Evolutionary conservation across 1,140 invertebrate species (phyloP).

Genomic region (Drosophila novamexicana): DNA sequence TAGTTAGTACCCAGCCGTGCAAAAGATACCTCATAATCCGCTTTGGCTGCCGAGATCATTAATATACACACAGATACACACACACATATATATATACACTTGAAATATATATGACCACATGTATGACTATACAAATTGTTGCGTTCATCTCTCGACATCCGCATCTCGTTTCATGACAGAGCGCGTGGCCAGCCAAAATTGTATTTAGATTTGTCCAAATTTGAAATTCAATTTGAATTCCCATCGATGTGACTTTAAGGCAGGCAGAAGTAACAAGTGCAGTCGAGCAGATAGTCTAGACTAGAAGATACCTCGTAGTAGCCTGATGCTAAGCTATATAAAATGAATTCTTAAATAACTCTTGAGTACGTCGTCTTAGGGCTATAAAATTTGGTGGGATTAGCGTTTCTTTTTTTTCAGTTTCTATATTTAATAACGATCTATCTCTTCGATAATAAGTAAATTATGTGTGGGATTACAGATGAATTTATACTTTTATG

Average conservation of each 20-base stretch:
- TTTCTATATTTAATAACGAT: too few species aligned
- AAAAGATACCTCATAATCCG: conserved; percentile 60
- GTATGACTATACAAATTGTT: conserved; percentile 27
- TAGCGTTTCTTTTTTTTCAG: too few species aligned
- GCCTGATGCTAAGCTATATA: too few species aligned
- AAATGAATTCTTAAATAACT: too few species aligned
- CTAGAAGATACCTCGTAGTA: neutral
- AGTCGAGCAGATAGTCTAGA: neutral
- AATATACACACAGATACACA: neutral
- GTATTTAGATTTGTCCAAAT: conserved; percentile 69
- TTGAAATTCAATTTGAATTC: conserved; percentile 48
- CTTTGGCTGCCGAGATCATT: conserved; percentile 59
- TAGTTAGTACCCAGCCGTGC: conserved; percentile 66
- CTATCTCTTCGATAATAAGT: too few species aligned
- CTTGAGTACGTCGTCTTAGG: too few species aligned
- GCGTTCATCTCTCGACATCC: conserved; percentile 41
- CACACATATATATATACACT: neutral
- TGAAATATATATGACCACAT: neutral
- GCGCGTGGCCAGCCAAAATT: conserved; percentile 50
- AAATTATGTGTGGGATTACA: too few species aligned
- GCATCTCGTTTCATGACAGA: conserved; percentile 16
- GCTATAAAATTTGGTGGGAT: too few species aligned
- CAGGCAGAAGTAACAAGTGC: conserved; percentile 4
- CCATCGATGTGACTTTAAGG: conserved; percentile 38
- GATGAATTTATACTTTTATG: too few species aligned